Base-by-base conservation (phyloP, 2,113 vertebrate genomes). In the Tachysurus fulvidraco region DNA sequence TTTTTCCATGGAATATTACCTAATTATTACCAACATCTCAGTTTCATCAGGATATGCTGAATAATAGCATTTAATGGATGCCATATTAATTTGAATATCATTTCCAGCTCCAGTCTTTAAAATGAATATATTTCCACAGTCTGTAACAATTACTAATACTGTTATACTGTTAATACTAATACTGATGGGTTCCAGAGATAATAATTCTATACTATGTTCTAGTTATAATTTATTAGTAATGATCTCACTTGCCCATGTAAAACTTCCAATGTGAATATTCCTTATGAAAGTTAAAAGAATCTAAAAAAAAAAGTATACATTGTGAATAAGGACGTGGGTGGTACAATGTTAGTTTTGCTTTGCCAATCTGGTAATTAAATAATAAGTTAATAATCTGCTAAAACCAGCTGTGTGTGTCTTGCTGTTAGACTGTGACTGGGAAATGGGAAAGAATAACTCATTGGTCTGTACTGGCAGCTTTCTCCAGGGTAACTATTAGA, bases 401-500 rank as follows among this genome's bases (percentile, higher is more conserved):
- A 36, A 57, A 28, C 74, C 9, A 79, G 77, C 19, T 41, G 6
- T 80, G 21, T 81, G 78, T 44, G 19, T 81, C 30, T 81, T 81
- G 78, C 55, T 59, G 14, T 60, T 44, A 81, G 55, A 60, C 36
- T 41, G 19, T 60, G n/a, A 79, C 50, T 78, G 52, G 30, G 16
- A 79, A 65, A 65, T 19, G 74, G 59, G 28, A 85, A 28, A 79
- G 57, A 17, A 21, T 79, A 77, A 80, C 76, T 86, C 79, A 69
- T 71, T 74, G 65, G 84, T 81, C 88, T 81, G 67, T 84, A 71
- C 77, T 84, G 88, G 76, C 84, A 89, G 80, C 83, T 83, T 73
- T 83, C 87, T 83, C 69, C 36, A 4, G 79, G 65, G 78, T 67
- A 71, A 88, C 83, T 82, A 71, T 85, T 88, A 88, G 86, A 89